phyloP scores from a whole-genome alignment of 1,140 invertebrate species.

The Ladona fulva region DNA sequence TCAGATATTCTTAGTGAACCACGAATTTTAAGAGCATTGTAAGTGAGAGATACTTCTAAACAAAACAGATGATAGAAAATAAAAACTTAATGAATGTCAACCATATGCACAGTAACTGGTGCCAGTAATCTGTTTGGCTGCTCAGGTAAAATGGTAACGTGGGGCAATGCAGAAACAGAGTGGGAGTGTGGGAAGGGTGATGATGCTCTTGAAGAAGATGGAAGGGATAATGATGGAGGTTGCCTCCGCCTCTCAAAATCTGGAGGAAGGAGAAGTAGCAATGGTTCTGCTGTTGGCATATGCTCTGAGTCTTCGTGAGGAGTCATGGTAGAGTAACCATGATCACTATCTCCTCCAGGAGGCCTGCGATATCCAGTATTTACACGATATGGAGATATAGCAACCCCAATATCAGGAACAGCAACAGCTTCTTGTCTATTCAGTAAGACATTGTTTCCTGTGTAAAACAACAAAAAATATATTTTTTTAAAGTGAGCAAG shows the following conservation, averaged over 20 bases:
- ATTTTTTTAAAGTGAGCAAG: too few species aligned
- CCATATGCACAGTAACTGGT: conserved; percentile 75
- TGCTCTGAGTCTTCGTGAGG: conserved; percentile 81
- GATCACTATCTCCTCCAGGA: conserved; percentile 77
- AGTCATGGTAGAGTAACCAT: conserved; percentile 92
- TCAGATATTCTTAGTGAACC: too few species aligned
- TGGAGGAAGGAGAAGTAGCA: conserved; percentile 39
- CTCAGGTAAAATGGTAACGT: conserved; percentile 36
- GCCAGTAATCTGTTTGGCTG: conserved; percentile 59
- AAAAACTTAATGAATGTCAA: conserved; percentile 31
- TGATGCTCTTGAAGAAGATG: conserved; percentile 20
- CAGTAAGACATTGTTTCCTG: neutral
- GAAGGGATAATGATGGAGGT: conserved; percentile 23
- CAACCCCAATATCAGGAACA: neutral
- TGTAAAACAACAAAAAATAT: conserved; percentile 26
- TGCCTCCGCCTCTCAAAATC: conserved; percentile 32
- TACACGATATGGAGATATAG: conserved; percentile 77
- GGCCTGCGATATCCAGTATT: conserved; percentile 70
- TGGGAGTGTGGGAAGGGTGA: conserved; percentile 35
- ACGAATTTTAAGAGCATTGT: too few species aligned
- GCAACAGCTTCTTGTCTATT: neutral
- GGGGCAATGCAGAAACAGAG: conserved; percentile 21
- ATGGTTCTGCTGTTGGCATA: conserved; percentile 57
- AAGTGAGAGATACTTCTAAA: too few species aligned
- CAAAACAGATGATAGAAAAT: too few species aligned